Conservation (phyloP, 1,140 invertebrate genomes). For the Drosophila subpulchrella region DNA sequence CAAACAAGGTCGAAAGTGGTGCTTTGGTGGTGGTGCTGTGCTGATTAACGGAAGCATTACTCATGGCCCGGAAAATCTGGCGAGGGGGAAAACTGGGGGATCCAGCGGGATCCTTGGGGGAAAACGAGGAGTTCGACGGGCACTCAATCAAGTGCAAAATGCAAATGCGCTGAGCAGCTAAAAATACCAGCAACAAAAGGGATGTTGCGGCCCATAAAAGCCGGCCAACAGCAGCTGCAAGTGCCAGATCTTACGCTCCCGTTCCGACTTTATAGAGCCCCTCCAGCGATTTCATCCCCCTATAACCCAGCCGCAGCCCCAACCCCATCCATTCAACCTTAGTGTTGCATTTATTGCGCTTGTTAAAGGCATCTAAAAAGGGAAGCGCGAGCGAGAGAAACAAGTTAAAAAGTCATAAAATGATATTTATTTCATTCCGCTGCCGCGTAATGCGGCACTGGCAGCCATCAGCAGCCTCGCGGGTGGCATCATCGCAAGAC, state of each 20-base stretch:
- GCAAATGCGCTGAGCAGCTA: constrained; percentile 72
- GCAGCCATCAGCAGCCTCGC: constrained; percentile 56
- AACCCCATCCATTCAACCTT: constrained; percentile 17
- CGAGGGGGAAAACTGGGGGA: not conserved
- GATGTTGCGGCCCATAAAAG: constrained; percentile 70
- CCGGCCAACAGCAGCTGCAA: constrained; percentile 48
- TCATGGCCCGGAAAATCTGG: constrained; percentile 37
- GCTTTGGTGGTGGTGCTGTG: constrained; percentile 1
- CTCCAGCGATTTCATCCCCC: not conserved
- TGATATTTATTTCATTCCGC: constrained; percentile 79
- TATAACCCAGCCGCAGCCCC: not conserved
- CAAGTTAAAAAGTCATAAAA: constrained; percentile 83
- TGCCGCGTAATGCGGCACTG: constrained; percentile 67
- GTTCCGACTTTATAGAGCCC: not conserved
- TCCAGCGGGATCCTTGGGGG: no score
- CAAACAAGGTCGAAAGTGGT: constrained; percentile 3
- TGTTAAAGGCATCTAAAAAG: constrained; percentile 69
- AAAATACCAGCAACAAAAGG: constrained; percentile 74
- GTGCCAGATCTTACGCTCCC: constrained; percentile 32
- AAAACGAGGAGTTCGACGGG: constrained; percentile 4
- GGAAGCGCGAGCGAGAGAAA: constrained; percentile 52
- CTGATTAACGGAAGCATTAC: constrained; percentile 81
- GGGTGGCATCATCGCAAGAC: constrained; percentile 65
- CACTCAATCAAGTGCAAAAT: constrained; percentile 77
- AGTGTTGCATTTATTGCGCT: constrained; percentile 81